A percentile compares a stretch with the other conserved stretches of the same genome.
These are phyloP conservation scores for Maniola jurtina DNA, from an alignment of 1,140 invertebrate genomes.

Conservation along the genomic window DNA sequence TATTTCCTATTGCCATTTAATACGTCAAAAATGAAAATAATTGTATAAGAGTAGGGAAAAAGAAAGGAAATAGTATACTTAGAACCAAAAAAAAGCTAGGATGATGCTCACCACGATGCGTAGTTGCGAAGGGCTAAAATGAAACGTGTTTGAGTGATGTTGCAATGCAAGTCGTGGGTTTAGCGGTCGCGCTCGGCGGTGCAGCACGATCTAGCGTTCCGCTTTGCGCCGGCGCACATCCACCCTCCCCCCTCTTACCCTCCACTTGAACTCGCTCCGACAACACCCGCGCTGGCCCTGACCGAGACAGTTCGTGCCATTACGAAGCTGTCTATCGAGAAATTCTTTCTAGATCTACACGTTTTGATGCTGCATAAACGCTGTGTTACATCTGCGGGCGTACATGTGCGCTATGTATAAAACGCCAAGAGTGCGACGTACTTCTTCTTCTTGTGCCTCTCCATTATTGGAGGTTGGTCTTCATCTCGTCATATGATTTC, in stretches of 20 bases:
- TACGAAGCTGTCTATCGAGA: conserved; percentile 59
- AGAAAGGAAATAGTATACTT: neutral
- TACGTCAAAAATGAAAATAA: too few relatives aligned
- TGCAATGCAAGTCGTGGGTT: conserved; percentile 69
- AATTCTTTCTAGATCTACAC: conserved; percentile 26
- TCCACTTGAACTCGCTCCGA: conserved; percentile 33
- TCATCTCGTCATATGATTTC: too few relatives aligned
- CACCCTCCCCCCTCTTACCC: conserved; percentile 30
- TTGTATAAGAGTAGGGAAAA: too few relatives aligned
- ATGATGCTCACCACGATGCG: neutral
- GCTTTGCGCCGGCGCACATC: conserved; percentile 57
- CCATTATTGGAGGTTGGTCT: too few relatives aligned
- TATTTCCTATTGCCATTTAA: too few relatives aligned
- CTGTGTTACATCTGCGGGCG: neutral
- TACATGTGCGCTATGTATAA: too few relatives aligned
- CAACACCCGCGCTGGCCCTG: conserved; percentile 49
- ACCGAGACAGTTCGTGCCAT: conserved; percentile 39
- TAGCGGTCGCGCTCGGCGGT: conserved; percentile 73
- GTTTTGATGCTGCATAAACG: neutral
- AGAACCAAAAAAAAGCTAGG: conserved; percentile 1
- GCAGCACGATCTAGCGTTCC: conserved; percentile 76
- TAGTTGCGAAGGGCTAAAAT: conserved; percentile 34
- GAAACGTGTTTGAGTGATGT: conserved; percentile 65
- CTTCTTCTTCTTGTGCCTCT: too few relatives aligned
- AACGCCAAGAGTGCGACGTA: too few relatives aligned